Percentiles rank a stretch among this genome's conserved stretches.
These are phyloP conservation scores for Lanistes nyassanus DNA, from an alignment of 1,140 invertebrate species.

Conservation along the genomic window DNA sequence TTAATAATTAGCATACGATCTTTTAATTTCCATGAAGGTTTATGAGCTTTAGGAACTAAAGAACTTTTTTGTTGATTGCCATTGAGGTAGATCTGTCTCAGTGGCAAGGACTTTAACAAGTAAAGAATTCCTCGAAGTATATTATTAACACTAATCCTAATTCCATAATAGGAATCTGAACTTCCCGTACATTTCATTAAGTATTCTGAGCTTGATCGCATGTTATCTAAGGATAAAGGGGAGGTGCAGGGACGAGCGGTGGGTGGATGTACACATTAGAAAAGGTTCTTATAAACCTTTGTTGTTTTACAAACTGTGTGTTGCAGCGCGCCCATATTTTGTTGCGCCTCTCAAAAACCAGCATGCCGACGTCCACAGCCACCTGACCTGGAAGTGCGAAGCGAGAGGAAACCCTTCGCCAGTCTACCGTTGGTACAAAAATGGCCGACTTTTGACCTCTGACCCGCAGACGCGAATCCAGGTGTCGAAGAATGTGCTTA, in stretches of 20 bases:
- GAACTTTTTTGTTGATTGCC: no score
- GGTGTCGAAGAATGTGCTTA: constrained; percentile 39
- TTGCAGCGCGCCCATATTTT: constrained; percentile 85
- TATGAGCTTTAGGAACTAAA: no score
- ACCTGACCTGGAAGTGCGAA: constrained; percentile 93
- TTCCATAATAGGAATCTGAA: not conserved
- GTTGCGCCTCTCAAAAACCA: constrained; percentile 89
- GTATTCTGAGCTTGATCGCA: not conserved
- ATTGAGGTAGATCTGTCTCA: not conserved
- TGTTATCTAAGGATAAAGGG: not conserved
- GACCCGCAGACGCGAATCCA: constrained; percentile 63
- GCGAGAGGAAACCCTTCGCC: constrained; percentile 94
- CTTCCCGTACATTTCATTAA: not conserved
- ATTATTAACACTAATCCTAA: constrained; percentile 7
- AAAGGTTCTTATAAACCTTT: no score
- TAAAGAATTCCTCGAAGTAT: not conserved
- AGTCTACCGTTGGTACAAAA: constrained; percentile 91
- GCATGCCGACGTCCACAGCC: constrained; percentile 84
- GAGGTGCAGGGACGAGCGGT: not conserved
- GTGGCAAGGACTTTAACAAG: not conserved
- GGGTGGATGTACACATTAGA: no score
- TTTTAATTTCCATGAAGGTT: no score
- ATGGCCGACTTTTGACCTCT: constrained; percentile 69
- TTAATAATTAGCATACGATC: no score
- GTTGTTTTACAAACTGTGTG: not conserved